A percentile compares a stretch with the other conserved stretches of the same genome.
These are phyloP conservation scores for Ancistrus triradiatus DNA, from an alignment of 2,113 vertebrate genomes.

Conservation along the genomic window DNA sequence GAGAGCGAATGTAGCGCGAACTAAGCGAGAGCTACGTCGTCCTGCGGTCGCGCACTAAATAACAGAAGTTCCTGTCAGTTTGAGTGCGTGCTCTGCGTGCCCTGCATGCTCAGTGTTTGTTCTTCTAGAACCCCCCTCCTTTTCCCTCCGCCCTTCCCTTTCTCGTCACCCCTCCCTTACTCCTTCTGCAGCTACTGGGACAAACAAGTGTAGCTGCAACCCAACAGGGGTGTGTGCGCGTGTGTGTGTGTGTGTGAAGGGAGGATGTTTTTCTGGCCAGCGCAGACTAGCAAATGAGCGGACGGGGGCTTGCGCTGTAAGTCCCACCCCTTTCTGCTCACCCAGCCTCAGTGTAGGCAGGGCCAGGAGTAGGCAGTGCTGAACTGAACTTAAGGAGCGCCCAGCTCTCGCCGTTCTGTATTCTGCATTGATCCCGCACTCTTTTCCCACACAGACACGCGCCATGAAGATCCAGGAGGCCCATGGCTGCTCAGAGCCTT, in stretches of 20 bases:
- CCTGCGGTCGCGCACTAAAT: constrained; percentile 4
- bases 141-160: constrained; percentile 5
- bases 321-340: constrained; percentile 38
- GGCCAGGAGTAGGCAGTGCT: constrained; percentile 51
- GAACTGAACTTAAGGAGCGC: constrained; percentile 63
- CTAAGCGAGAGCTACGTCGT: neutral
- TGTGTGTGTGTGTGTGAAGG: constrained; percentile 52
- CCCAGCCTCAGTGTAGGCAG: constrained; percentile 47
- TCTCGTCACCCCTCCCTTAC: neutral
- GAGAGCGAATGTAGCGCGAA: constrained; percentile 10
- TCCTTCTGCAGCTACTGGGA: constrained; percentile 50
- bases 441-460: constrained; percentile 70
- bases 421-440: constrained; percentile 32
- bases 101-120: constrained; percentile 16
- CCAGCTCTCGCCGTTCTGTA: constrained; percentile 49
- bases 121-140: neutral
- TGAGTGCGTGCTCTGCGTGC: constrained; percentile 40
- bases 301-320: constrained; percentile 37
- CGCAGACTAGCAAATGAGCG: constrained; percentile 56
- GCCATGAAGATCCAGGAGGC: constrained; percentile 96
- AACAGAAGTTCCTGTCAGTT: constrained; percentile 52
- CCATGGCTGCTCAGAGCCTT: constrained; percentile 64
- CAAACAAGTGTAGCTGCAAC: constrained; percentile 62
- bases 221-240: constrained; percentile 34
- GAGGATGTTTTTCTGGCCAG: constrained; percentile 61